Evolutionary conservation across 2,888 invertebrate species (phyloP).

Genomic region (Cabera pusaria): DNA sequence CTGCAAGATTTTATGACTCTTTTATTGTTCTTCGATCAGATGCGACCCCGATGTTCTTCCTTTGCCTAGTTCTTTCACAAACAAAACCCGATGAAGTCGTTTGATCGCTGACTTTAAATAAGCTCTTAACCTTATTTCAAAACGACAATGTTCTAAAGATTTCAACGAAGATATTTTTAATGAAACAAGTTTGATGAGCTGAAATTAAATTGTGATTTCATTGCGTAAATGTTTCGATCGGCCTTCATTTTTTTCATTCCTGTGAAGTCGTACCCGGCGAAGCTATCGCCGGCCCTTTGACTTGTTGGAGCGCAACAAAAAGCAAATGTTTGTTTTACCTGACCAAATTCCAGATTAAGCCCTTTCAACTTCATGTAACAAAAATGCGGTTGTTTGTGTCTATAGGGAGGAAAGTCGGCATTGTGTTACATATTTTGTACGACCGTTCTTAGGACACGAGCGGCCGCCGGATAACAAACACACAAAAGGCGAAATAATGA

Average conservation of each 20-base stretch:
- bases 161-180: conserved; percentile 19
- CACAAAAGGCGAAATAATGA: conserved; percentile 78
- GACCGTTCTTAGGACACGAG: conserved; percentile 60
- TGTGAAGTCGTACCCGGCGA: conserved; percentile 13
- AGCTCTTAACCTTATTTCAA: conserved; percentile 33
- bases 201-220: conserved; percentile 6
- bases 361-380: conserved; percentile 66
- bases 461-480: conserved; percentile 65
- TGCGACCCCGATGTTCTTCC: conserved; percentile 49
- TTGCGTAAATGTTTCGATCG: conserved; percentile 16
- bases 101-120: conserved; percentile 42
- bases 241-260: conserved; percentile 13
- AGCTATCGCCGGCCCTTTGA: conserved; percentile 33
- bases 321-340: conserved; percentile 67
- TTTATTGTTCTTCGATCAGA: conserved; percentile 73
- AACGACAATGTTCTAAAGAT: conserved; percentile 15
- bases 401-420: conserved; percentile 57
- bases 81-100: conserved; percentile 52
- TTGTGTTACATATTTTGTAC: conserved; percentile 61
- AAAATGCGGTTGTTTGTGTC: conserved; percentile 67
- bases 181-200: conserved; percentile 15
- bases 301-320: conserved; percentile 53
- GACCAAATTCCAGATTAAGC: conserved; percentile 70
- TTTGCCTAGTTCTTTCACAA: conserved; percentile 60
- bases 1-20: conserved; percentile 66